Conservation (phyloP, 2,888 invertebrate genomes). For the Platycheirus albimanus region DNA sequence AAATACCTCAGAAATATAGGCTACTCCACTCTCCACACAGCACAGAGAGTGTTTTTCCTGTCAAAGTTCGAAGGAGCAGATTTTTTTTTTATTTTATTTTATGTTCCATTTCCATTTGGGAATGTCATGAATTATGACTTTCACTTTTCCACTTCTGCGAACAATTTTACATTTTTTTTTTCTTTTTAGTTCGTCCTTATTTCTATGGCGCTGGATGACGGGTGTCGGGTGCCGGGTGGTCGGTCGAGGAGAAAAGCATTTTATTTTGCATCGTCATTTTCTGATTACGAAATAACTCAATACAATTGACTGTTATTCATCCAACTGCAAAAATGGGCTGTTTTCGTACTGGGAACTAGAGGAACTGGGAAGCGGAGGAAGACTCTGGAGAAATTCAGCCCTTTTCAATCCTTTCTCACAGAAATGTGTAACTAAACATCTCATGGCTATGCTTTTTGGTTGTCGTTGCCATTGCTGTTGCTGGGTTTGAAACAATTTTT, state of each 20-base stretch:
- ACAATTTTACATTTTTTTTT: slow-evolving; percentile 46
- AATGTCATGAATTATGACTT: slow-evolving; percentile 72
- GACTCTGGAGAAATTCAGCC: slow-evolving; percentile 2
- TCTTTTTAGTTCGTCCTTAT: slow-evolving; percentile 42
- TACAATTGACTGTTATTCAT: slow-evolving; percentile 68
- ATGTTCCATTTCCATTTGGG: slow-evolving; percentile 45
- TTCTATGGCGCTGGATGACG: too few relatives aligned
- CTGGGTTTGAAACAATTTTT: slow-evolving; percentile 66
- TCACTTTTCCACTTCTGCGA: slow-evolving; percentile 59
- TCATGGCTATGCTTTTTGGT: slow-evolving; percentile 17
- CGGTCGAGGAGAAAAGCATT: background rate
- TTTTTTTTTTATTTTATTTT: slow-evolving; percentile 7
- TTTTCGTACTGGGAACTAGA: too few relatives aligned
- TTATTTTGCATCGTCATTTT: slow-evolving; percentile 62
- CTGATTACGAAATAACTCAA: slow-evolving; percentile 72
- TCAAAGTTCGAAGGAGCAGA: slow-evolving; percentile 34
- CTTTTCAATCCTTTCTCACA: slow-evolving; percentile 16
- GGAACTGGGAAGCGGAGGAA: background rate
- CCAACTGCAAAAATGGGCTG: slow-evolving; percentile 49
- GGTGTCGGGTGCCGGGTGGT: too few relatives aligned
- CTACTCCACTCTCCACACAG: too few relatives aligned
- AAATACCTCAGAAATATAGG: slow-evolving; percentile 59
- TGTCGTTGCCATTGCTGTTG: too few relatives aligned
- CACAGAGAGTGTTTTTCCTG: slow-evolving; percentile 15
- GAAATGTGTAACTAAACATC: slow-evolving; percentile 42